phyloP scores from a whole-genome alignment of 2,113 vertebrate species.

The Lampris incognitus region DNA sequence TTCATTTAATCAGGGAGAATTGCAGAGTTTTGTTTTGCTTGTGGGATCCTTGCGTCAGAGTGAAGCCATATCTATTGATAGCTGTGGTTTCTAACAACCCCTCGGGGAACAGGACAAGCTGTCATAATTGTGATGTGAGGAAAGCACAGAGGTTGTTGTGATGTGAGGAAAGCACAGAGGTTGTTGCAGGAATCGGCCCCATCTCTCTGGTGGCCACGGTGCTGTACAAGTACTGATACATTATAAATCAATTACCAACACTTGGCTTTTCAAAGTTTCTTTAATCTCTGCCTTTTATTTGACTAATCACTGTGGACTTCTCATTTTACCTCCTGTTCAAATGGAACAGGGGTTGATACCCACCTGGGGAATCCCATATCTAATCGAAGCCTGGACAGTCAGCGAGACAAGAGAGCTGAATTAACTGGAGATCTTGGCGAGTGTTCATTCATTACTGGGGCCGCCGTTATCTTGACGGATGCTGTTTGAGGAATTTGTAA shows the following conservation, averaged over 20 bases:
- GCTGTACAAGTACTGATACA: constrained; percentile 70
- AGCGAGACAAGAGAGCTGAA: constrained; percentile 38
- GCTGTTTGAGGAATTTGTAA: constrained; percentile 68
- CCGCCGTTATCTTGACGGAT: constrained; percentile 50
- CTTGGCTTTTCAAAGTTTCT: constrained; percentile 72
- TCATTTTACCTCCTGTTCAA: constrained; percentile 63
- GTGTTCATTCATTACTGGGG: constrained; percentile 46
- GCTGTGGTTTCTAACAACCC: constrained; percentile 52
- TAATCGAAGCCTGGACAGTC: constrained; percentile 61
- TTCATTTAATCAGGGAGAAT: constrained; percentile 70
- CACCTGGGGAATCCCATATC: constrained; percentile 70
- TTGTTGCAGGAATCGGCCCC: constrained; percentile 55
- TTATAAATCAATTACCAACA: constrained; percentile 81
- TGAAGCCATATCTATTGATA: constrained; percentile 44
- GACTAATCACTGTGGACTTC: constrained; percentile 78
- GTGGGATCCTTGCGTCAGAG: constrained; percentile 35
- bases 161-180: constrained; percentile 36
- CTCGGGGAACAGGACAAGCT: constrained; percentile 38
- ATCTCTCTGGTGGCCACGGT: constrained; percentile 59
- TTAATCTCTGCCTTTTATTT: constrained; percentile 80
- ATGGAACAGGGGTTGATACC: constrained; percentile 61
- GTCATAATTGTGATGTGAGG: constrained; percentile 42
- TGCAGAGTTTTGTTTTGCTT: constrained; percentile 48
- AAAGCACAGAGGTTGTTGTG: no score
- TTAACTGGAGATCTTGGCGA: constrained; percentile 63